Evolutionary conservation across 2,888 invertebrate species (phyloP).

Genomic region (Tridacna gigas): DNA sequence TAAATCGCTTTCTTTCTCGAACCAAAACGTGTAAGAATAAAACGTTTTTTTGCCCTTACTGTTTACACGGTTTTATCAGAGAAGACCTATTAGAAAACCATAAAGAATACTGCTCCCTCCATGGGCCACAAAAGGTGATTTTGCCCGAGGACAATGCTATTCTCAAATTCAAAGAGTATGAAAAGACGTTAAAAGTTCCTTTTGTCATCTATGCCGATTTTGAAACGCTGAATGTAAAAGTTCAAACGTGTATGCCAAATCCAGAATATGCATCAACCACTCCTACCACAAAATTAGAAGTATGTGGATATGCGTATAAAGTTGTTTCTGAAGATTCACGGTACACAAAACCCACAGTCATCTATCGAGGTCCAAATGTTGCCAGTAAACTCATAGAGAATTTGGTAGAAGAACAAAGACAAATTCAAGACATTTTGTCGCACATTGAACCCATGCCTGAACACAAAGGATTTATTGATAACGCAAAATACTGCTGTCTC

Average conservation of each 20-base stretch:
- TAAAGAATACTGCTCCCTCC: constrained; percentile 28
- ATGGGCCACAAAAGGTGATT: constrained; percentile 43
- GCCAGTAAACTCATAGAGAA: constrained; percentile 38
- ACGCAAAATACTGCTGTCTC: constrained; percentile 30
- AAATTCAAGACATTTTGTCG: constrained; percentile 41
- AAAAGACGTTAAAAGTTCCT: constrained; percentile 42
- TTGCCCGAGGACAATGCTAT: constrained; percentile 29
- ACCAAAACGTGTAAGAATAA: constrained; percentile 22
- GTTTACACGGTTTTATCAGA: constrained; percentile 37
- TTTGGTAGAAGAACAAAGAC: constrained; percentile 44
- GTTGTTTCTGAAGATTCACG: constrained; percentile 30
- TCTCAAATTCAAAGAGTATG: constrained; percentile 50
- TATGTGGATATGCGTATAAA: constrained; percentile 47
- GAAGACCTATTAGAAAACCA: constrained; percentile 35
- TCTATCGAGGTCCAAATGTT: constrained; percentile 46
- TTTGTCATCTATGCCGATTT: constrained; percentile 57
- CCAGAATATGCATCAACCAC: constrained; percentile 38
- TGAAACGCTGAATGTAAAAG: constrained; percentile 39
- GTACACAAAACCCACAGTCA: constrained; percentile 43
- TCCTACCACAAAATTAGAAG: constrained; percentile 34
- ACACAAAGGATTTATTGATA: constrained; percentile 17
- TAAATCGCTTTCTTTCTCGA: constrained; percentile 55
- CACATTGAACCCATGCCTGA: constrained; percentile 41
- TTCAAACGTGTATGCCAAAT: constrained; percentile 46
- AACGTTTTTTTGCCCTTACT: constrained; percentile 41